Conservation (phyloP, 2,113 vertebrate genomes). For the Paratilapia polleni region DNA sequence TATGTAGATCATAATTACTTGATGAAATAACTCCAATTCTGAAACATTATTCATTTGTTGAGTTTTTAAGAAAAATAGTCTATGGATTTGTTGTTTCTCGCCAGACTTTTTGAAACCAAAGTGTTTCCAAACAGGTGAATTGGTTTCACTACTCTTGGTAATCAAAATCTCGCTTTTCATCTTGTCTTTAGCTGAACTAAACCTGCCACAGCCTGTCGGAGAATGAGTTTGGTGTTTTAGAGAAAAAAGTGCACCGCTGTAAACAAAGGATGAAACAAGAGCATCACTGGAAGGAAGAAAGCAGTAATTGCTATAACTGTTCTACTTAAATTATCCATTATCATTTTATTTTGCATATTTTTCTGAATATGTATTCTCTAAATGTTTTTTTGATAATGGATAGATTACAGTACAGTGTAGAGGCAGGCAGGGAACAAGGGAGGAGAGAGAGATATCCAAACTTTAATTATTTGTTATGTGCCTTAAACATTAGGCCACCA, state of each 20-base stretch:
- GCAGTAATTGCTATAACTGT: background rate
- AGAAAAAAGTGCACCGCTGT: background rate
- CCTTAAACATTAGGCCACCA: background rate
- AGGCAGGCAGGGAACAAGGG: too few relatives aligned
- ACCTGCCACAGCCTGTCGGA: background rate
- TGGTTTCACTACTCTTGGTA: slow-evolving; percentile 1
- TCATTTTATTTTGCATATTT: background rate
- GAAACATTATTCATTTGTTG: too few relatives aligned
- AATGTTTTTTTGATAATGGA: background rate
- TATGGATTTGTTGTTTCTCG: too few relatives aligned
- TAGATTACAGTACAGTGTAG: background rate
- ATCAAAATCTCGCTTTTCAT: background rate
- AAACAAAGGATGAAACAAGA: background rate
- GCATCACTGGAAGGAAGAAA: background rate
- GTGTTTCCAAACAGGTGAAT: background rate
- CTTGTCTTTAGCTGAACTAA: background rate
- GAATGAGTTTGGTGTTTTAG: background rate
- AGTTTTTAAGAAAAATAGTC: too few relatives aligned
- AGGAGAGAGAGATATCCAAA: background rate
- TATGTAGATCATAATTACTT: background rate
- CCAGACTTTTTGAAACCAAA: background rate
- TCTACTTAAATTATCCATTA: background rate
- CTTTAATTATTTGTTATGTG: background rate
- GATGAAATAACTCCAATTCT: too few relatives aligned
- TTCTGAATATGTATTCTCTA: background rate